Evolutionary conservation across 2,797 vertebrate species (phyloP).

Genomic region (Silurus lanzhouensis): DNA sequence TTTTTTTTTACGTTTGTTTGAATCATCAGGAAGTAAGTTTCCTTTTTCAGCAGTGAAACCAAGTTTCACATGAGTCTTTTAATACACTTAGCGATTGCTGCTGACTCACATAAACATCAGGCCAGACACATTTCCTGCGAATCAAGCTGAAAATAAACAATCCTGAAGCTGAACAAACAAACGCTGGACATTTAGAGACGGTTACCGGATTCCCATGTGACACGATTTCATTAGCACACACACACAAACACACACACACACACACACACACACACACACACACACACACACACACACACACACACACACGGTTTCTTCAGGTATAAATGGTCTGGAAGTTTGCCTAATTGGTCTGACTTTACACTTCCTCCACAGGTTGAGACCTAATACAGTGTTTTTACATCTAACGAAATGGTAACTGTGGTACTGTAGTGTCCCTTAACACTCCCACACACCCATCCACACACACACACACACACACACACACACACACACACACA

Average conservation of each 20-base stretch:
- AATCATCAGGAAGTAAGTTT: background rate
- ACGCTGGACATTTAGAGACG: background rate
- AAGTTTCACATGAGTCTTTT: conserved; percentile 10
- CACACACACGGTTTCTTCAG: too few relatives aligned
- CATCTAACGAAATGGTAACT: background rate
- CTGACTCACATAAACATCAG: background rate
- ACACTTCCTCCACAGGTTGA: background rate
- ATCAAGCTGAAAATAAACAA: conserved; percentile 8
- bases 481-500: background rate
- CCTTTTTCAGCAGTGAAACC: background rate
- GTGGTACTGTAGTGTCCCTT: background rate
- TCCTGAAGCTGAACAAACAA: conserved; percentile 8
- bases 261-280: conserved; percentile 2
- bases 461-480: background rate
- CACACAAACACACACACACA: background rate
- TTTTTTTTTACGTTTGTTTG: too few relatives aligned
- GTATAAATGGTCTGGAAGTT: background rate
- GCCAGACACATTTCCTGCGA: background rate
- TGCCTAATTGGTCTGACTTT: background rate
- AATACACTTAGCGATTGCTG: conserved; percentile 14
- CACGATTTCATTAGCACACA: background rate
- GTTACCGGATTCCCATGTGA: background rate
- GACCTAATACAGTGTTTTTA: too few relatives aligned
- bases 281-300: background rate
- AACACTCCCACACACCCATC: background rate